A percentile compares a stretch with the other conserved stretches of the same genome.
These are phyloP conservation scores for Toxostoma redivivum DNA, from an alignment of 2,113 vertebrate genomes.

Conservation along the genomic window DNA sequence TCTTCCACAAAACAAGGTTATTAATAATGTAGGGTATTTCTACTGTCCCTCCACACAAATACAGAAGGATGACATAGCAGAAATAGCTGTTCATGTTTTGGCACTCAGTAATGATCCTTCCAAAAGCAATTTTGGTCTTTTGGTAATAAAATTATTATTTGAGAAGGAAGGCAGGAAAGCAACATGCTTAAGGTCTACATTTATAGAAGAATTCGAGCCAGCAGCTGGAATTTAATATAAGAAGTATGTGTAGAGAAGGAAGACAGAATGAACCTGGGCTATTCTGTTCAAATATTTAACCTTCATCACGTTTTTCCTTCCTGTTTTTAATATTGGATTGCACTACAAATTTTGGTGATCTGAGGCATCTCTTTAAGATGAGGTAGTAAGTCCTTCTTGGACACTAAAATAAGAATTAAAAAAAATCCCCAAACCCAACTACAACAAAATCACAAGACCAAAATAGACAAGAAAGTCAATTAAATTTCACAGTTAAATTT, in stretches of 20 bases:
- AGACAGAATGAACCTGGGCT: not conserved
- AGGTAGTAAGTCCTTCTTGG: not conserved
- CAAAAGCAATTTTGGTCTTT: not conserved
- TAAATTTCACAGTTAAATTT: not conserved
- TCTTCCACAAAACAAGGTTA: not conserved
- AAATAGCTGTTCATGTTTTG: not conserved
- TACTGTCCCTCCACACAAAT: not conserved
- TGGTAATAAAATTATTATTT: not conserved
- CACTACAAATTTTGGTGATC: not conserved
- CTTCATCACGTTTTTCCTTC: not conserved
- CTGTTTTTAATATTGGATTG: not conserved
- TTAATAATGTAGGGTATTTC: not conserved
- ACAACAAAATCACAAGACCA: not conserved
- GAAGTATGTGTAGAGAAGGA: not conserved
- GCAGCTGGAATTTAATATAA: not conserved
- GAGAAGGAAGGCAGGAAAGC: not conserved
- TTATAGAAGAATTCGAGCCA: not conserved
- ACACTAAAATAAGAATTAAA: not conserved
- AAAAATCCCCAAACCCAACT: accelerated
- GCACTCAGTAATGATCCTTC: not conserved
- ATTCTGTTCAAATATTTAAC: not conserved
- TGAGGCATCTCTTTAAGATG: not conserved
- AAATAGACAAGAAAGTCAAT: not conserved
- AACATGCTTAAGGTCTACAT: not conserved
- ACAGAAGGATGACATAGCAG: not conserved